These are phyloP conservation scores for Drosophila lini DNA, from an alignment of 1,140 invertebrate genomes.

Conservation along the genomic window DNA sequence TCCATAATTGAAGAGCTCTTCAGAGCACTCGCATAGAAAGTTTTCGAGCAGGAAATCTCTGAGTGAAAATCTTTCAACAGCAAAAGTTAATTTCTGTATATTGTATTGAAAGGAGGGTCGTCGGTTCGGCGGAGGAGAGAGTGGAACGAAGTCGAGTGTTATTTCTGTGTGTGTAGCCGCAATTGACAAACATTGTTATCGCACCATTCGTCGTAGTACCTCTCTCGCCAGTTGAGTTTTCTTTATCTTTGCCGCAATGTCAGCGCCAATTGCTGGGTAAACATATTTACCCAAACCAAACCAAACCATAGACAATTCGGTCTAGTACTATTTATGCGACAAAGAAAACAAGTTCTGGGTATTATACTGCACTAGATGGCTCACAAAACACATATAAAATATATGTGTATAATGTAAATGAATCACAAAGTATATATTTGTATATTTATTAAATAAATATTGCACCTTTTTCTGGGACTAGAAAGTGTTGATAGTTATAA, in stretches of 20 bases:
- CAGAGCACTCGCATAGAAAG: conserved; percentile 42
- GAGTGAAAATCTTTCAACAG: conserved; percentile 56
- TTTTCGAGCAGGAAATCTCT: conserved; percentile 65
- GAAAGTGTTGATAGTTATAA: neutral
- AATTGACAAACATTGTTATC: conserved; percentile 73
- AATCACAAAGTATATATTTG: conserved; percentile 10
- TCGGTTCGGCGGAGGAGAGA: neutral
- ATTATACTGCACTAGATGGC: conserved; percentile 6
- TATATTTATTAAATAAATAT: neutral
- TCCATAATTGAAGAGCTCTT: conserved; percentile 59
- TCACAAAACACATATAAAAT: neutral
- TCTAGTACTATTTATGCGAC: conserved; percentile 14
- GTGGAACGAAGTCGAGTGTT: conserved; percentile 33
- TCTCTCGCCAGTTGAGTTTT: conserved; percentile 37
- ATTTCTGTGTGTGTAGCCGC: conserved; percentile 39
- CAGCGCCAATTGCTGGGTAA: conserved; percentile 62
- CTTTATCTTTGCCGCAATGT: conserved; percentile 61
- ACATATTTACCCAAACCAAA: conserved; percentile 51
- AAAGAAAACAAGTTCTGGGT: conserved; percentile 13
- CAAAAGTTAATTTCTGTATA: conserved; percentile 74
- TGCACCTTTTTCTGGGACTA: neutral
- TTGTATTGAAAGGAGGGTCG: conserved; percentile 27
- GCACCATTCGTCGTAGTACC: conserved; percentile 1
- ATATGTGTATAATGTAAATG: neutral
- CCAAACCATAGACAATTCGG: conserved; percentile 32